These are phyloP conservation scores for Pithys albifrons DNA, from an alignment of 2,113 vertebrate genomes.

Conservation along the genomic window DNA sequence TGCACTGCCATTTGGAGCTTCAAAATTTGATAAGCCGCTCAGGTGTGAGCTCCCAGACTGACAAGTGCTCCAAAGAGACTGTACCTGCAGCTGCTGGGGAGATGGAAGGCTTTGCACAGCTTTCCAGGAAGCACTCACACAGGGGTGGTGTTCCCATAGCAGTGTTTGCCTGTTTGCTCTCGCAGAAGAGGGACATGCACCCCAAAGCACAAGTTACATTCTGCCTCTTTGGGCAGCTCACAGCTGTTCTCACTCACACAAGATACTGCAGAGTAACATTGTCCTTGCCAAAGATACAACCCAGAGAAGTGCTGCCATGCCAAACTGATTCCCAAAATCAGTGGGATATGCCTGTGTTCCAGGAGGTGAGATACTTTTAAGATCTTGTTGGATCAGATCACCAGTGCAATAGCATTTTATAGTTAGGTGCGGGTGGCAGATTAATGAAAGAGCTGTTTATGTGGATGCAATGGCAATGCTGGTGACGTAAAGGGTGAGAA, in stretches of 20 bases:
- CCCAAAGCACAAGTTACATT: fast-evolving
- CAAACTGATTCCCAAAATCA: neutral
- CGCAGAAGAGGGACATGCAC: neutral
- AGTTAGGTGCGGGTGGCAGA: fast-evolving
- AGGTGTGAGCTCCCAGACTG: fast-evolving
- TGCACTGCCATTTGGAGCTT: neutral
- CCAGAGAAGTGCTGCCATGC: neutral
- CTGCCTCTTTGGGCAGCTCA: neutral
- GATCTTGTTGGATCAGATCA: neutral
- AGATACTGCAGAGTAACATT: fast-evolving
- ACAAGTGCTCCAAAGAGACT: neutral
- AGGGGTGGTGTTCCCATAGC: fast-evolving
- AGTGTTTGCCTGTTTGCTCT: neutral
- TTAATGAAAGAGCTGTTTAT: neutral
- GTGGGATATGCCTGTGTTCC: fast-evolving
- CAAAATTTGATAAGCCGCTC: fast-evolving
- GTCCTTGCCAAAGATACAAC: neutral
- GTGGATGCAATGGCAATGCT: fast-evolving
- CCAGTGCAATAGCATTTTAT: neutral
- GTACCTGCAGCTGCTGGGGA: neutral
- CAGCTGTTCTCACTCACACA: fast-evolving
- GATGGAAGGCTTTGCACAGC: neutral
- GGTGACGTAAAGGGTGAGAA: neutral
- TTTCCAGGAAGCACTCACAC: fast-evolving
- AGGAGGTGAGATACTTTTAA: neutral